phyloP scores from a whole-genome alignment of 2,888 invertebrate genomes.

The Morpho helenor region DNA sequence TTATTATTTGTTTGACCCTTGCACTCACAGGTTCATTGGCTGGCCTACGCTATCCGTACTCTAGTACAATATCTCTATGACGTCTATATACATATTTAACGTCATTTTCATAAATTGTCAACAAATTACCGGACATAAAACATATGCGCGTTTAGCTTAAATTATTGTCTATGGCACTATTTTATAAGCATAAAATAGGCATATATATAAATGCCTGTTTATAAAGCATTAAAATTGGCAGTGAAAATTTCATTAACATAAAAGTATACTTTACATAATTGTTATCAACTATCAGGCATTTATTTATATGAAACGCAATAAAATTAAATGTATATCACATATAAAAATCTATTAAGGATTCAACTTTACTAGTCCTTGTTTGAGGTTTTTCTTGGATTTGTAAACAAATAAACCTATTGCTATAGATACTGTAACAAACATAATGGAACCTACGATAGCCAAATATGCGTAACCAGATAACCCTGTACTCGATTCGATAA shows the following conservation, averaged over 20 bases:
- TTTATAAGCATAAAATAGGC: conserved; percentile 63
- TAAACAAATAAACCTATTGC: conserved; percentile 37
- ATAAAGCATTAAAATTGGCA: conserved; percentile 57
- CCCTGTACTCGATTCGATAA: conserved; percentile 33
- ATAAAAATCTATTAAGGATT: conserved; percentile 15
- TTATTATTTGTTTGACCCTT: no score
- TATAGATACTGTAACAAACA: conserved; percentile 44
- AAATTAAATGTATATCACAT: neutral
- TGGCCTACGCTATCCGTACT: no score
- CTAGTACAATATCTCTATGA: no score
- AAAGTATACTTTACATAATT: neutral
- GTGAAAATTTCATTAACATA: conserved; percentile 40
- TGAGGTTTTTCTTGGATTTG: conserved; percentile 15
- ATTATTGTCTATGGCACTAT: conserved; percentile 61
- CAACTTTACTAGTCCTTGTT: conserved; percentile 16
- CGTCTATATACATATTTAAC: no score
- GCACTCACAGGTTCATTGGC: no score
- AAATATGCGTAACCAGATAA: conserved; percentile 40
- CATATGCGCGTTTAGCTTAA: neutral
- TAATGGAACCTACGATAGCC: conserved; percentile 45
- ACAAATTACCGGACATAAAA: neutral
- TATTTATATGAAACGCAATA: conserved; percentile 4
- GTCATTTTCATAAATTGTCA: no score
- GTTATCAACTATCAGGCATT: neutral
- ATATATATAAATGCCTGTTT: conserved; percentile 43